Base-by-base conservation (phyloP, 2,113 vertebrate species). In the Tauraco erythrolophus region DNA sequence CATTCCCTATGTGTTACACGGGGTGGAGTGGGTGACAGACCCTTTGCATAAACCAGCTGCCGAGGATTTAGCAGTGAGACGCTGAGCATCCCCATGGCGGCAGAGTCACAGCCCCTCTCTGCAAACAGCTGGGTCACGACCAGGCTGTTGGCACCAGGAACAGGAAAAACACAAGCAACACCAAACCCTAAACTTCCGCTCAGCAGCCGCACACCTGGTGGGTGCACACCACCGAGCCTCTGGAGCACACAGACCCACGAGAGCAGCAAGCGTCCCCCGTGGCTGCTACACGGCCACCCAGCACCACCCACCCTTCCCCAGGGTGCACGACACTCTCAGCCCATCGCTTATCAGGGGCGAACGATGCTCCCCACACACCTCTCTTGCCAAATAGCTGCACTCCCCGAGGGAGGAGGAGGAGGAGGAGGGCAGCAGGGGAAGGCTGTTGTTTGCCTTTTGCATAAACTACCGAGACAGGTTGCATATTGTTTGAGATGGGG, bases 51-150 rank as follows among this genome's bases (percentile, higher is more conserved):
- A 39, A 37, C 30, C 18, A 28, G 37, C 50, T 45, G 57, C 70
- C 11, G 70, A 54, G 45, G 84, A 19, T 46, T n/a, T 15, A 27
- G 46, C 43, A 5, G 41, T 2, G 28, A 39, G 65, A 15, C 19
- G 27, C 57, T 9, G 48, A 57, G 24, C 0, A 0, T 9, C 46
- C 39, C 80, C 23, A 1, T 3, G n/a, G 19, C 0, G 1, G 5
- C 30, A 27, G 21, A 18, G 57, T 19, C 25, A 11, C 54, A 15
- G 54, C 60, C 45, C 24, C 14, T 18, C 22, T 48, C 68, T 48
- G 33, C 37, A 8, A 53, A 43, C 69, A 46, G 46, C n/a, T 5
- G 13, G 72, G 51, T 75, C 56, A 75, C 76, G 23, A 5, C 46
- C 45, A 21, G 43, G 57, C 53, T 65, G 68, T 8, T 22, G 54